phyloP scores from a whole-genome alignment of 2,113 vertebrate species.

The Psephotus haematonotus region DNA sequence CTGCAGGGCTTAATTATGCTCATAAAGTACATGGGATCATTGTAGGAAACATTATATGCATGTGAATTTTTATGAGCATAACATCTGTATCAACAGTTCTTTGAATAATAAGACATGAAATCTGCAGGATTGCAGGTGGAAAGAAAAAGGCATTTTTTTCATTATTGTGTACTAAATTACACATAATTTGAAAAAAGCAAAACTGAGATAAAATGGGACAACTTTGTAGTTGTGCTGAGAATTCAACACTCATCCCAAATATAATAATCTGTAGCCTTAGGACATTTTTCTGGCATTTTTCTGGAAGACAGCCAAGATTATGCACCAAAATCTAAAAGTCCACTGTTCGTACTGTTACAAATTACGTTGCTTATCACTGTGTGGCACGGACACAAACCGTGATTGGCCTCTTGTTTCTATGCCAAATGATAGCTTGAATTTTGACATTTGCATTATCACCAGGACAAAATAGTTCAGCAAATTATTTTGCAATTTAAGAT shows the following conservation, averaged over 20 bases:
- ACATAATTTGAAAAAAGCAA: not conserved
- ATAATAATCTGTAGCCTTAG: not conserved
- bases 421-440: not conserved
- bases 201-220: not conserved
- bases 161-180: not conserved
- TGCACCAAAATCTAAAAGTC: constrained; percentile 24
- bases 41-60: not conserved
- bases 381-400: not conserved
- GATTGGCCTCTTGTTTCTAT: not conserved
- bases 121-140: not conserved
- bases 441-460: not conserved
- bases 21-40: not conserved
- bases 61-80: not conserved
- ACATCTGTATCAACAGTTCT: not conserved
- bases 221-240: not conserved
- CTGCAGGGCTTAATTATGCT: not conserved
- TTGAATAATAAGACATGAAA: not conserved
- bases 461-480: not conserved
- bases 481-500: not conserved
- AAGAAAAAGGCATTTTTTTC: not conserved
- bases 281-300: constrained; percentile 19
- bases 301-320: constrained; percentile 39
- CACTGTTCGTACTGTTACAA: not conserved
- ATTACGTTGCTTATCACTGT: not conserved
- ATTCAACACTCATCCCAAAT: constrained; percentile 4